phyloP scores from a whole-genome alignment of 2,797 vertebrate genomes.

The Spatula versicolor region DNA sequence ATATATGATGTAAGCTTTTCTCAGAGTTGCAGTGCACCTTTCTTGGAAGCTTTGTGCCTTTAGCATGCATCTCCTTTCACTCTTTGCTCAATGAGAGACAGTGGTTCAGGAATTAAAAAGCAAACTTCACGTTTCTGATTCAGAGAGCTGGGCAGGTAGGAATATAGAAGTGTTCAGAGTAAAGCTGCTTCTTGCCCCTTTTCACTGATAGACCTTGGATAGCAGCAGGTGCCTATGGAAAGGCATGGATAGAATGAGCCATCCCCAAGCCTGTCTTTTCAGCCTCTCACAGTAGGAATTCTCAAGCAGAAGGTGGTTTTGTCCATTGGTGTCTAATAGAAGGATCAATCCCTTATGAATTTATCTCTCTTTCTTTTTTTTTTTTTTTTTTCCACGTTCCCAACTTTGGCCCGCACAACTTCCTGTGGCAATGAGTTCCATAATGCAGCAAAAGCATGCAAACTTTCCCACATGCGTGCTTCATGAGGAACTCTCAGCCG shows the following conservation, averaged over 20 bases:
- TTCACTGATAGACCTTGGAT: neutral
- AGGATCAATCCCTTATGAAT: neutral
- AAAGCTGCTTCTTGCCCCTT: neutral
- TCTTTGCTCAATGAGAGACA: neutral
- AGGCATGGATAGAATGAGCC: neutral
- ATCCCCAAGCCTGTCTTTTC: neutral
- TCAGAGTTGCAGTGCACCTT: neutral
- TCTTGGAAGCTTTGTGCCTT: neutral
- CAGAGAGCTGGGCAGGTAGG: neutral
- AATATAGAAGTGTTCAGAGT: neutral
- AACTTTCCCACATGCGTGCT: neutral
- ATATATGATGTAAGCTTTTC: neutral
- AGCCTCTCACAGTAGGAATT: neutral
- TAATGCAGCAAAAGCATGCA: neutral
- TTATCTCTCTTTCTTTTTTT: neutral
- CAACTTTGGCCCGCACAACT: neutral
- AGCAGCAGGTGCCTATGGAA: slow-evolving; percentile 16
- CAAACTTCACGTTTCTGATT: neutral
- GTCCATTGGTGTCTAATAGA: neutral
- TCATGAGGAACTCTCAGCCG: neutral
- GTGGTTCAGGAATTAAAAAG: neutral
- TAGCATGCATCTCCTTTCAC: neutral
- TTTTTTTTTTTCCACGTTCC: neutral
- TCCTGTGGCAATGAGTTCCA: neutral
- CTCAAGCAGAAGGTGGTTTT: neutral